These are phyloP conservation scores for Sebastiscus albofasciatus DNA, from an alignment of 2,797 vertebrate species.

Conservation along the genomic window DNA sequence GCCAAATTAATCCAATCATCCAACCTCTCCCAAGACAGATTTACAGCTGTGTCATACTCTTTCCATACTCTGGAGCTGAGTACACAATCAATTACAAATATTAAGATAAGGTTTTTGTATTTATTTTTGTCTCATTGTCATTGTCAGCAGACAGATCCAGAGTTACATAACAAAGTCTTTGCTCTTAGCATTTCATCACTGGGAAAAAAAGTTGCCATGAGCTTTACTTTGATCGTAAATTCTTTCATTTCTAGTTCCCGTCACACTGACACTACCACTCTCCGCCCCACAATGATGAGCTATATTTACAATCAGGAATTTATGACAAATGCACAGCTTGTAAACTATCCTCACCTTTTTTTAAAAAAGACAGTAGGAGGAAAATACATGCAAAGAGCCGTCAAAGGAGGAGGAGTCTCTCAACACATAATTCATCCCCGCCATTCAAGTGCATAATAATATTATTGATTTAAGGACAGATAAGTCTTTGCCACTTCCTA, in stretches of 20 bases:
- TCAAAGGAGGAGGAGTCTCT: neutral
- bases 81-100: neutral
- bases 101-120: neutral
- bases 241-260: slow-evolving; percentile 23
- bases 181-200: slow-evolving; percentile 14
- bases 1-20: neutral
- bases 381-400: slow-evolving; percentile 7
- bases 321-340: slow-evolving; percentile 18
- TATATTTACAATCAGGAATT: slow-evolving; percentile 42
- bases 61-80: neutral
- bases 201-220: slow-evolving; percentile 14
- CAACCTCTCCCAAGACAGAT: neutral
- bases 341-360: slow-evolving; percentile 6
- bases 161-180: slow-evolving; percentile 28
- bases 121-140: slow-evolving; percentile 13
- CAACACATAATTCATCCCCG: slow-evolving; percentile 18
- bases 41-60: neutral
- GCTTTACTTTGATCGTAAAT: slow-evolving; percentile 13
- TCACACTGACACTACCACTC: slow-evolving; percentile 15
- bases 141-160: slow-evolving; percentile 16
- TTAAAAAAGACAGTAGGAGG: slow-evolving; percentile 1
- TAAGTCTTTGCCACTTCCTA: slow-evolving; percentile 15
- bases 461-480: slow-evolving; percentile 22
- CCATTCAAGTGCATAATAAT: slow-evolving; percentile 3
- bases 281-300: slow-evolving; percentile 5